Percentiles rank a stretch among this genome's conserved stretches.
These are phyloP conservation scores for Sylvia atricapilla DNA, from an alignment of 2,113 vertebrate genomes.

Conservation along the genomic window DNA sequence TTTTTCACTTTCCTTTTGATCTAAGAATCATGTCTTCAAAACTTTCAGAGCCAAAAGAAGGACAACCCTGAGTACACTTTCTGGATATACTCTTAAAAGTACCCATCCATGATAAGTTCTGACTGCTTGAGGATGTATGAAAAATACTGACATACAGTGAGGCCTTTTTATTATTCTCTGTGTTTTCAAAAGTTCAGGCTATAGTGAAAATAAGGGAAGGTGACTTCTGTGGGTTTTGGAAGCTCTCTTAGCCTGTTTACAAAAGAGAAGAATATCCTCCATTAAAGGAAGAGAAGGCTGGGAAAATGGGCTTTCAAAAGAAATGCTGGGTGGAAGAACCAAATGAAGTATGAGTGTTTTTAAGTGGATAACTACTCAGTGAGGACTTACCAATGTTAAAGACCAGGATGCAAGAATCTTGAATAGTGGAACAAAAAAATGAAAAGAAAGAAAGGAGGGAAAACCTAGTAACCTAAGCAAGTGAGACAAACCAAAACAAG, in stretches of 20 bases:
- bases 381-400: not conserved
- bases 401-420: not conserved
- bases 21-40: not conserved
- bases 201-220: not conserved
- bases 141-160: not conserved
- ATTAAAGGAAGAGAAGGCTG: not conserved
- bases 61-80: not conserved
- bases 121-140: not conserved
- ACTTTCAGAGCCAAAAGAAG: not conserved
- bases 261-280: not conserved
- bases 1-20: constrained; percentile 10
- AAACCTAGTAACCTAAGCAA: not conserved
- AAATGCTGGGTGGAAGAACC: not conserved
- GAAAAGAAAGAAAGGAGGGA: not conserved
- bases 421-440: not conserved
- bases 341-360: not conserved
- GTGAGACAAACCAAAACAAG: not conserved
- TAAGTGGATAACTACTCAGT: not conserved
- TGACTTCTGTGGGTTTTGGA: not conserved
- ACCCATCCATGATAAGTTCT: not conserved
- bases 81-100: not conserved
- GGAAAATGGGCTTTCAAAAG: not conserved
- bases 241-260: not conserved
- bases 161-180: not conserved
- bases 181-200: not conserved